Conservation (phyloP, 2,797 vertebrate species). For the Graptemys geographica region DNA sequence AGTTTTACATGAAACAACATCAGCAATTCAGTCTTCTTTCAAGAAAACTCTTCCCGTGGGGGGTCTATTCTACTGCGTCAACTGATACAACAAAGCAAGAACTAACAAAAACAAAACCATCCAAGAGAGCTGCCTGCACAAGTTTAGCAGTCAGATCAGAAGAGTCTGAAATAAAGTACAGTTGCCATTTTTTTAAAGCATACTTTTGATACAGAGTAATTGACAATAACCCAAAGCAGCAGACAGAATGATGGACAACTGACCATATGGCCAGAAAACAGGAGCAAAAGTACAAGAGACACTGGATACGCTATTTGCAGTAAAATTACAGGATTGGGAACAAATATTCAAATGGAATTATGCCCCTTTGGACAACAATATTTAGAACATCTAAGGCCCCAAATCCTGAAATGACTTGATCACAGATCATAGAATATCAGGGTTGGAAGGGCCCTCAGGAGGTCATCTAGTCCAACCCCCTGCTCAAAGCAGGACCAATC, state of each 20-base stretch:
- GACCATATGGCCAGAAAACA: not conserved
- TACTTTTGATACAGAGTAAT: not conserved
- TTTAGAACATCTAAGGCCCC: too few relatives aligned
- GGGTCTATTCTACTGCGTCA: accelerated
- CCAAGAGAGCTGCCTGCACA: too few relatives aligned
- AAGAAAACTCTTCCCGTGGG: not conserved
- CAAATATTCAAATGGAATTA: not conserved
- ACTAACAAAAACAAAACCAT: not conserved
- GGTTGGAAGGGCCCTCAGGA: too few relatives aligned
- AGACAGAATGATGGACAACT: not conserved
- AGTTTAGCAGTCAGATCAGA: not conserved
- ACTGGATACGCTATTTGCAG: not conserved
- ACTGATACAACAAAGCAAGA: accelerated
- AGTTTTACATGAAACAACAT: accelerated
- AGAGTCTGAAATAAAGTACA: not conserved
- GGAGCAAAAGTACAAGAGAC: not conserved
- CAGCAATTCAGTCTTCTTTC: not conserved
- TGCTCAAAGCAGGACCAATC: too few relatives aligned
- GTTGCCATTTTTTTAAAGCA: not conserved
- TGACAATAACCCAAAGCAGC: not conserved
- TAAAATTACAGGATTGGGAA: not conserved
- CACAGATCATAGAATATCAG: too few relatives aligned
- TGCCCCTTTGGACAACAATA: not conserved
- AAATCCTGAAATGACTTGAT: not conserved
- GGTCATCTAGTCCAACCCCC: too few relatives aligned